Percentiles rank a stretch among this genome's conserved stretches.
Evolutionary conservation across 2,797 vertebrate species (phyloP).

Genomic region (Sebastes variabilis): DNA sequence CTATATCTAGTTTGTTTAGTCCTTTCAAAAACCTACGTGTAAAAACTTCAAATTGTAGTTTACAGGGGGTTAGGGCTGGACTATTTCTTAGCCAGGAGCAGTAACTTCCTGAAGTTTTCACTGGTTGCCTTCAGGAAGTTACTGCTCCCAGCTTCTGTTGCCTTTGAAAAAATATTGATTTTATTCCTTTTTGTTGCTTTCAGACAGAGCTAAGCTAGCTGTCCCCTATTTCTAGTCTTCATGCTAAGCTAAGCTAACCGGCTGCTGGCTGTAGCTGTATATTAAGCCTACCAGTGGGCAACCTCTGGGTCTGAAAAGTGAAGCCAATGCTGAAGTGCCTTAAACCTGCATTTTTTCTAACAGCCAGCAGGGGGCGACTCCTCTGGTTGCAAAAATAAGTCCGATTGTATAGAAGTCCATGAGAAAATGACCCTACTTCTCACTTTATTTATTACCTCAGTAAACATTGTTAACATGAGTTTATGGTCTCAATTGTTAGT

Average conservation of each 20-base stretch:
- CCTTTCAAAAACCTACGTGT: too few relatives aligned
- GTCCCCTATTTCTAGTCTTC: neutral
- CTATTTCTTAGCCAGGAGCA: too few relatives aligned
- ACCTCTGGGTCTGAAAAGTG: too few relatives aligned
- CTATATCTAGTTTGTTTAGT: too few relatives aligned
- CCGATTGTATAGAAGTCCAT: too few relatives aligned
- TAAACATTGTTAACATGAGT: too few relatives aligned
- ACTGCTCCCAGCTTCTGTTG: neutral
- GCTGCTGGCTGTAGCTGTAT: neutral
- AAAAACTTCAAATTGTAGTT: neutral
- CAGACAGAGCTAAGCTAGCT: neutral
- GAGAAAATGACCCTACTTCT: too few relatives aligned
- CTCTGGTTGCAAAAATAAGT: too few relatives aligned
- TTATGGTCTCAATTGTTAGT: too few relatives aligned
- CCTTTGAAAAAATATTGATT: neutral
- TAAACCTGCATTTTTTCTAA: neutral
- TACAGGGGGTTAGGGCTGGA: neutral
- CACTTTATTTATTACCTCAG: too few relatives aligned
- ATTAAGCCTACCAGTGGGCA: neutral
- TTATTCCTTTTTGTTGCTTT: neutral
- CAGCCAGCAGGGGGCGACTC: too few relatives aligned
- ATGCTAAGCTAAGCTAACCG: neutral
- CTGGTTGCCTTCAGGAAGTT: neutral
- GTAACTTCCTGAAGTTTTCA: neutral
- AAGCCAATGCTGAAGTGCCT: neutral